These are phyloP conservation scores for Lordiphosa stackelbergi DNA, from an alignment of 1,140 invertebrate species.

Conservation along the genomic window DNA sequence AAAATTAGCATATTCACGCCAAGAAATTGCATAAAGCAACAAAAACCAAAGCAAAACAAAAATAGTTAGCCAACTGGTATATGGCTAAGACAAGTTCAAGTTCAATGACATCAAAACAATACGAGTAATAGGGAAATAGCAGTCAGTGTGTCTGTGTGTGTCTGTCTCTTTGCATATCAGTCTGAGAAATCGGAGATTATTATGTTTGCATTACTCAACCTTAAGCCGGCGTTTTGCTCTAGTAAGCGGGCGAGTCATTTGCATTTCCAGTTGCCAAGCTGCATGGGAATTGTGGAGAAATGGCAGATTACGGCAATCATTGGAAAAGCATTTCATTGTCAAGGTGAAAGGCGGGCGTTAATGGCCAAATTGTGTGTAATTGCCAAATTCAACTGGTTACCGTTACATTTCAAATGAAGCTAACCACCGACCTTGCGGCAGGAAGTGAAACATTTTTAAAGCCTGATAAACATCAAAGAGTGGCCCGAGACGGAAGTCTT, in stretches of 20 bases:
- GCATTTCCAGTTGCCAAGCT: conserved; percentile 35
- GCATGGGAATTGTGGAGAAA: conserved; percentile 1
- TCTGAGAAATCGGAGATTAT: conserved; percentile 58
- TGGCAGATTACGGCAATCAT: conserved; percentile 62
- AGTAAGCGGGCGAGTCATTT: conserved; percentile 65
- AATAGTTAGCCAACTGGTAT: conserved; percentile 11
- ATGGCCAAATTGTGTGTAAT: conserved; percentile 68
- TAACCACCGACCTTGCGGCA: conserved; percentile 61
- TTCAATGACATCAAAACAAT: conserved; percentile 70
- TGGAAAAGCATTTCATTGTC: conserved; percentile 64
- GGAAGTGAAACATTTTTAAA: conserved; percentile 55
- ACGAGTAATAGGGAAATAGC: conserved; percentile 41
- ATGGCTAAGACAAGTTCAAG: conserved; percentile 60
- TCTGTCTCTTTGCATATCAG: conserved; percentile 28
- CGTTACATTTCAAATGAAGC: conserved; percentile 68
- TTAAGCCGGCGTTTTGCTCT: conserved; percentile 57
- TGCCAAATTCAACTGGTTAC: conserved; percentile 31
- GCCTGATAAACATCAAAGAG: conserved; percentile 60
- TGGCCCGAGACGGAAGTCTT: conserved; percentile 20
- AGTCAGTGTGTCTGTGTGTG: conserved; percentile 20
- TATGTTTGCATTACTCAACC: conserved; percentile 51
- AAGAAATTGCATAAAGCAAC: conserved; percentile 64
- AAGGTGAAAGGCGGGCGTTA: conserved; percentile 63
- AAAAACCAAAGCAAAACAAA: conserved; percentile 35
- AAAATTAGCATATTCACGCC: conserved; percentile 69